Base-by-base conservation (phyloP, 2,113 vertebrate species). In the Dasyornis broadbenti region DNA sequence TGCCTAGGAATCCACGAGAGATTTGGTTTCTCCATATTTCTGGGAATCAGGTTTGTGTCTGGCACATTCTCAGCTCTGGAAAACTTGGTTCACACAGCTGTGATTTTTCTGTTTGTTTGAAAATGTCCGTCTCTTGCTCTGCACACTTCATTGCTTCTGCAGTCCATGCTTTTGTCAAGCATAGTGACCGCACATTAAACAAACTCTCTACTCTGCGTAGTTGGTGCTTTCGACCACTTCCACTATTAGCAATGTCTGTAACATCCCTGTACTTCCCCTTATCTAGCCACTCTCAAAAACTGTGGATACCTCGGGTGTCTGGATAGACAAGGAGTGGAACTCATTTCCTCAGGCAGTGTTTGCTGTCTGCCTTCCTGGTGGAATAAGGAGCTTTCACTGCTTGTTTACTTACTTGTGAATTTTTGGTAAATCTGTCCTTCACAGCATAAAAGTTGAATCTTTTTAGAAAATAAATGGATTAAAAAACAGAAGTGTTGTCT, bases 361-460 rank as follows among this genome's bases (percentile, higher is more conserved):
- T 93, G 54, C 69, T 73, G 12, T 64, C 50, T 92, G 71, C 19
- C 21, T 54, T 33, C n/a, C 33, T 40, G 31, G 1, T 56, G 49
- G 35, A 68, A 86, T 4, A 59, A 30, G 53, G 35, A 83, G 26
- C 12, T 86, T 56, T 81, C 21, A 18, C 12, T 77, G 37, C 53
- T 81, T 93, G 56, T 91, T 89, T 91, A 40, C 26, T 84, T 69
- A 11, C 61, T 50, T 15, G 1, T 39, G 64, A 75, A 33, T 75
- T 94, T 88, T 75, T 89, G 35, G 44, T 78, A 78, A 84, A 71
- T 75, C 54, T 81, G 52, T 83, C 69, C 30, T 90, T 90, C 44
- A 27, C 1, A 69, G 69, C 56, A 65, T 57, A 14, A 28, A 92
- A 91, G 37, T 49, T 50, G 70, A 85, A 52, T 37, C 35, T 40